phyloP scores from a whole-genome alignment of 1,140 invertebrate species.

The Polypedilum pembai region DNA sequence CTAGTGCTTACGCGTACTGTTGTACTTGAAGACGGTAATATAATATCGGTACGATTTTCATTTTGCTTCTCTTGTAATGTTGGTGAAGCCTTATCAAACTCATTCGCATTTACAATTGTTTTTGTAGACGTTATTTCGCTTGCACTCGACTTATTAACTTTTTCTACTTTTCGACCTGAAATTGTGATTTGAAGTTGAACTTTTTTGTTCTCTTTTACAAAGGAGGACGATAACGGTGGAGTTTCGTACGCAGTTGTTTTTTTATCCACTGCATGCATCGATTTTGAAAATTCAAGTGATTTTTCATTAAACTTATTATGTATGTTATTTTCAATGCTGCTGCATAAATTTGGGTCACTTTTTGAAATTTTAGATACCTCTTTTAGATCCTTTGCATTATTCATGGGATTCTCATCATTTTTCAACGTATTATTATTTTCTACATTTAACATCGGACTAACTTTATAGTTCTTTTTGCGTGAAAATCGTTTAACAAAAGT shows the following conservation, averaged over 20 bases:
- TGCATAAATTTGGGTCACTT: neutral
- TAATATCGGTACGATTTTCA: conserved; percentile 6
- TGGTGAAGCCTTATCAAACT: conserved; percentile 14
- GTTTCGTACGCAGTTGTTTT: neutral
- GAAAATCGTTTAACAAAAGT: neutral
- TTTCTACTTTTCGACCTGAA: conserved; percentile 39
- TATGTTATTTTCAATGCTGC: neutral
- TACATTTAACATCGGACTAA: neutral
- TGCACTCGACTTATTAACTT: neutral
- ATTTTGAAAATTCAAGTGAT: neutral
- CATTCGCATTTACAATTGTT: neutral
- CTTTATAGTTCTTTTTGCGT: neutral
- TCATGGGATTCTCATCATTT: too few relatives aligned
- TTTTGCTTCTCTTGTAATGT: neutral
- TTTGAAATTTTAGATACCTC: neutral
- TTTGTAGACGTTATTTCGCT: neutral
- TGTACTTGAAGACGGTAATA: neutral
- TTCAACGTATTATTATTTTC: neutral
- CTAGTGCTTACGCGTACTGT: neutral
- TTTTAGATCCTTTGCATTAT: neutral
- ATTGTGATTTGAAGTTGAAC: conserved; percentile 39
- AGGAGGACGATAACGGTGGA: conserved; percentile 34
- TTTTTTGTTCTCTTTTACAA: conserved; percentile 34
- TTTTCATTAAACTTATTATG: neutral
- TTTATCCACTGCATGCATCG: neutral